Base-by-base conservation (phyloP, 2,888 invertebrate species). In the Synergus japonicus region DNA sequence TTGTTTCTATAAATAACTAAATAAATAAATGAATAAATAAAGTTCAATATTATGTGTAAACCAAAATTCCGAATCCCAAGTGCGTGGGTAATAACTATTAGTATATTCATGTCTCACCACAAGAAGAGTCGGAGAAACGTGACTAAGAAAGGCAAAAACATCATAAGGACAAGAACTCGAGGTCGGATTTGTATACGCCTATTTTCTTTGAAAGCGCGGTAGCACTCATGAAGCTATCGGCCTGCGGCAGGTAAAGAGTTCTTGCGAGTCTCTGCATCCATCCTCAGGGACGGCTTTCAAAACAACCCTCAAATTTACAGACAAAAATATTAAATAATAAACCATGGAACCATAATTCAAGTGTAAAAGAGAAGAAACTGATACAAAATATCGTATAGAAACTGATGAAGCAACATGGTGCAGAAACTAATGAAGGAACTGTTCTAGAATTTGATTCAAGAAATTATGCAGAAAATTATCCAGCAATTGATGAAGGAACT, bases 181-280 rank as follows among this genome's bases (percentile, higher is more conserved):
- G 60, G 60, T 60, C 22, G 60, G 22, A 60, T 60, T 60, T 60
- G 22, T 60, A 60, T 60, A 60, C 60, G 60, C 60, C 12, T 60
- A 60, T 60, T 60, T 60, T 22, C 60, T 60, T 60, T 22, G 60
- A 60, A 22, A 60, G 60, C 60, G 60, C 60, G 22, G 60, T 60
- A 60, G 60, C 60, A 22, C 12, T 60, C 12, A 22, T 18, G 22
- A 60, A 60, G 60, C 60, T 60, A 60, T 60, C 12, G 60, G 18
- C 60, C 60, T 60, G 22, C 12, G 60, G 4, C 12, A 60, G 60
- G 60, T 60, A 60, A 60, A 60, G 60, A 18, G 60, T 18, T 22
- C 22, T 22, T 22, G 60, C 22, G 60, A 60, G 60, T 60, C 22
- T 60, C 12, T 60, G 60, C 22, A 22, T 22, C 10, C 60, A 22